These are phyloP conservation scores for Trissonchulus latispiculum DNA, from an alignment of 2,888 invertebrate species.

Conservation along the genomic window DNA sequence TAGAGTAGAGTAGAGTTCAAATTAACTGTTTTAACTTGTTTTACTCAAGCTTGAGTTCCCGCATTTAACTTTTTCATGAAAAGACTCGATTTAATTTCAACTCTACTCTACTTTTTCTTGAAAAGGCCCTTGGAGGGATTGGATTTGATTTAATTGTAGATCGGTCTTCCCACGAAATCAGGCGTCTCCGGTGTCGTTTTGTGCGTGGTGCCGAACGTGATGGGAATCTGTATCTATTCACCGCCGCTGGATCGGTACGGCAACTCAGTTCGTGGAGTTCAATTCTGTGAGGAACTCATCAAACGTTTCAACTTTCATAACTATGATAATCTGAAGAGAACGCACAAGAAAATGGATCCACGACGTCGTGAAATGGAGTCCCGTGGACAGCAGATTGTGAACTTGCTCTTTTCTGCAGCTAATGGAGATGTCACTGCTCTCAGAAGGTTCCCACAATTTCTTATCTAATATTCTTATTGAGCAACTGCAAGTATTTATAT, in stretches of 20 bases:
- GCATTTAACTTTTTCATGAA: too few relatives aligned
- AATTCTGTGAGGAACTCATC: slow-evolving; percentile 66
- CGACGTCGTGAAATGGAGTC: slow-evolving; percentile 79
- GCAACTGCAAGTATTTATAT: too few relatives aligned
- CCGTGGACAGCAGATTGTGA: slow-evolving; percentile 79
- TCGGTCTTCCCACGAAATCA: slow-evolving; percentile 53
- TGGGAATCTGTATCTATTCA: slow-evolving; percentile 89
- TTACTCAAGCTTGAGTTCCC: too few relatives aligned
- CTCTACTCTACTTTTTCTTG: too few relatives aligned
- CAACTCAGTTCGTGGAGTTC: slow-evolving; percentile 79
- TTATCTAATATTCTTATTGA: too few relatives aligned
- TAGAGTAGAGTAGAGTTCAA: too few relatives aligned
- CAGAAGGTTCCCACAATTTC: too few relatives aligned
- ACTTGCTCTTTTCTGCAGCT: slow-evolving; percentile 82
- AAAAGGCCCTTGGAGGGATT: too few relatives aligned
- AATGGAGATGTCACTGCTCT: slow-evolving; percentile 89
- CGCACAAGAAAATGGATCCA: slow-evolving; percentile 78
- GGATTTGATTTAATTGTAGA: slow-evolving; percentile 42
- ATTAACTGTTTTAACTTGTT: too few relatives aligned
- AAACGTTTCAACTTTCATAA: slow-evolving; percentile 84
- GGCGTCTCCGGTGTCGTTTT: slow-evolving; percentile 75
- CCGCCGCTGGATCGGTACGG: slow-evolving; percentile 82
- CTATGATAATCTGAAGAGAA: slow-evolving; percentile 83
- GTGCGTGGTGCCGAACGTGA: slow-evolving; percentile 86
- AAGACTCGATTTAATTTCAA: too few relatives aligned